Base-by-base conservation (phyloP, 2,797 vertebrate genomes). In the Gymnopithys bicolor region DNA sequence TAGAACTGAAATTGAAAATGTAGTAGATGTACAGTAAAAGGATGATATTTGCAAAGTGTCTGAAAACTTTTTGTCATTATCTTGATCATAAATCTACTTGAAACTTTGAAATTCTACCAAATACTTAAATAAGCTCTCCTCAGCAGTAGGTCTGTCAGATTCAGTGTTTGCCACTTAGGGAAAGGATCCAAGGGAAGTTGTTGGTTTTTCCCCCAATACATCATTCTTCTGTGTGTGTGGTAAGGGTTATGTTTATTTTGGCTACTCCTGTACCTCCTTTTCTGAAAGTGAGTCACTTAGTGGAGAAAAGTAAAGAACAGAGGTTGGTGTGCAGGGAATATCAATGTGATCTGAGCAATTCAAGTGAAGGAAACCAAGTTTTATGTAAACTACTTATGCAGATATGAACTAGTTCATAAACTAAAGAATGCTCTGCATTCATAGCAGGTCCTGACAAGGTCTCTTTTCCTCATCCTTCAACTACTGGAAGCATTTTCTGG, bases 201-300 rank as follows among this genome's bases (percentile, higher is more conserved):
- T 67, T 89, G 52, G 5, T 30, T 89, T 92, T 84, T 15, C 28
- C 53, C 53, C 52, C 35, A 21, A 0, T 58, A 48, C 28, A 74
- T 77, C 22, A 18, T 82, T 95, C 49, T 49, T 78, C 75, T 43
- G 59, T 16, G 21, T 85, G 67, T 83, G 32, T 77, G 67, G 63
- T 90, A 75, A 94, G 62, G 3, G 5, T 66, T 69, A 7, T 63
- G 39, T 89, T 91, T 95, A 23, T 89, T 90, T 94, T 96, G 74
- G 74, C 86, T 4, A 7, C 30, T 82, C 28, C n/a, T 1, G 3
- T 66, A 39, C 70, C 27, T 84, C 73, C 76, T 75, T 77, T 63
- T 90, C 70, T 82, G 21, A 41, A 81, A 84, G 30, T 52, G 17
- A 75, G 37, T 70, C 68, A 37, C 49, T 92, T 60, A 55, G 9